Conservation (phyloP, 2,888 invertebrate species). For the Pandemis heparana region DNA sequence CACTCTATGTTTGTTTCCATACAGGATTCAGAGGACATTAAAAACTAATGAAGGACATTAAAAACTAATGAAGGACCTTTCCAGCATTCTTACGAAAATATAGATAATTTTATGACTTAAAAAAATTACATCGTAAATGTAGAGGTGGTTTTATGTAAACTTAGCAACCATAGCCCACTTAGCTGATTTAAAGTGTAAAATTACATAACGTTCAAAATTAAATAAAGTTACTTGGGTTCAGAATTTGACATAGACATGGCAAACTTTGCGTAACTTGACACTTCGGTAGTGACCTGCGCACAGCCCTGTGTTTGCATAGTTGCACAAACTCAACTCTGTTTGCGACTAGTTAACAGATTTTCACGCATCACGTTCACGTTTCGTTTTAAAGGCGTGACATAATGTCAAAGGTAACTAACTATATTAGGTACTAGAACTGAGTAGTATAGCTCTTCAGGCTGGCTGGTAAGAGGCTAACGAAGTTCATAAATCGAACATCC, state of each 20-base stretch:
- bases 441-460: no score
- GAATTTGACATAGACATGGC: neutral
- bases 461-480: no score
- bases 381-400: neutral
- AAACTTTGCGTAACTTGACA: conserved; percentile 13
- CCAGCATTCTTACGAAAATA: no score
- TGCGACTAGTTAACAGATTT: neutral
- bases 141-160: no score
- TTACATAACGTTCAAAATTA: neutral
- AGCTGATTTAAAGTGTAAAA: neutral
- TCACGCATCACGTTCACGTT: neutral
- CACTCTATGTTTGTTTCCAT: no score
- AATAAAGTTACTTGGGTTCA: neutral
- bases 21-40: no score
- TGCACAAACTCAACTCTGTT: neutral
- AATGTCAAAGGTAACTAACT: neutral
- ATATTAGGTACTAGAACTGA: no score
- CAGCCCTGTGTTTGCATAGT: conserved; percentile 2
- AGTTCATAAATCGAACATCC: no score
- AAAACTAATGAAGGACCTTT: no score
- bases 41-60: no score
- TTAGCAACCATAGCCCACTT: neutral
- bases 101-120: no score
- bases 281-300: conserved; percentile 5
- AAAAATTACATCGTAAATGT: no score